Base-by-base conservation (phyloP, 2,113 vertebrate genomes). In the Rhinolophus ferrumequinum region DNA sequence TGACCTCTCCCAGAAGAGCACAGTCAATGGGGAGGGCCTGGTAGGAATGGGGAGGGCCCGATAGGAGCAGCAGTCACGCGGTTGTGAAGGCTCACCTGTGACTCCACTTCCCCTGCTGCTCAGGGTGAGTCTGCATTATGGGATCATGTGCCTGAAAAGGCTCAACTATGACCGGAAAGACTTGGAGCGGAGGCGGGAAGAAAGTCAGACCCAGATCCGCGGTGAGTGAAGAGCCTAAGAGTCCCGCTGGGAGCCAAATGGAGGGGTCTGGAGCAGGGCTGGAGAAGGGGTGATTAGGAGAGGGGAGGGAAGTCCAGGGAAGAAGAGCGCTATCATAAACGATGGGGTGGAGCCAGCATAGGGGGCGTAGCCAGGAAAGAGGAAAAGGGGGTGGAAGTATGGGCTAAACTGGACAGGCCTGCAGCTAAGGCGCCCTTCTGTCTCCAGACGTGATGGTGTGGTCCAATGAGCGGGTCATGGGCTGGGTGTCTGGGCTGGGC, bases 141-240 rank as follows among this genome's bases (percentile, higher is more conserved):
- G 99, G 97, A 99, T 99, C 97, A 99, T 99, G 99, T 99, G 99
- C 97, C 98, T 99, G 97, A 99, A 99, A 98, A 98, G 99, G 67
- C 98, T 99, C 85, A 99, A 99, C 98, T 99, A 99, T 80, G 99
- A 99, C 96, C 98, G 99, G 79, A 99, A 99, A 95, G 99, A 99
- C 97, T 98, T 99, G 98, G 99, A 99, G 95, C 98, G 99, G 96
- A 98, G 99, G 97, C 97, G 99, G 96, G 99, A 99, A 93, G 99
- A 99, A 50, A 99, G 99, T 93, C 98, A 98, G 92, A 99, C 99
- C 89, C 99, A 99, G 94, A 99, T 99, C 97, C 99, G 99, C 99
- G 99, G 99, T 99, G 82, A 95, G 89, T 7, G 66, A 44, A 67
- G 30, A 35, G 81, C 3, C 3, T n/a, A 14, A 28, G 24, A 16